Percentiles rank a stretch among this genome's conserved stretches.
Evolutionary conservation across 2,888 invertebrate species (phyloP).

Genomic region (Drosophila setosimentum): DNA sequence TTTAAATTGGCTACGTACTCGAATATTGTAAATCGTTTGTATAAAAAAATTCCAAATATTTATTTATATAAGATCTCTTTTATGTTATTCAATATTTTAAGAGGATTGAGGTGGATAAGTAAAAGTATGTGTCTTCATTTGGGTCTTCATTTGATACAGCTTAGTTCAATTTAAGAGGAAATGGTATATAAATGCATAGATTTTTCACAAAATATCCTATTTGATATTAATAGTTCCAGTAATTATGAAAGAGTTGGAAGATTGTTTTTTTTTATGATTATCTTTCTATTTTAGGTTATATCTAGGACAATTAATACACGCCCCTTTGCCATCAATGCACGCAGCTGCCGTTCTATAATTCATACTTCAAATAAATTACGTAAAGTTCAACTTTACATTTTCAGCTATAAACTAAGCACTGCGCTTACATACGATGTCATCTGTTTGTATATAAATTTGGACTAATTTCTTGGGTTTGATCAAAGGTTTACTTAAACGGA

Average conservation of each 20-base stretch:
- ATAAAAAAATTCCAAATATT: constrained; percentile 45
- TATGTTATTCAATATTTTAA: constrained; percentile 10
- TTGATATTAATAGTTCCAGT: neutral
- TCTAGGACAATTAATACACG: neutral
- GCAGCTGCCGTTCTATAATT: neutral
- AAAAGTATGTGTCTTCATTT: neutral
- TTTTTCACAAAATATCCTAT: constrained; percentile 19
- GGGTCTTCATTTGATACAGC: neutral
- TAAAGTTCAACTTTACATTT: constrained; percentile 7
- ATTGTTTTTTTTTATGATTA: constrained; percentile 6
- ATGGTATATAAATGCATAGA: constrained; percentile 36
- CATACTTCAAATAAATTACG: neutral
- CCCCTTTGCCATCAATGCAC: constrained; percentile 7
- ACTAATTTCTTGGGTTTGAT: constrained; percentile 26
- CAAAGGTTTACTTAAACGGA: constrained; percentile 19
- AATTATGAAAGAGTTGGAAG: constrained; percentile 3
- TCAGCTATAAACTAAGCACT: constrained; percentile 23
- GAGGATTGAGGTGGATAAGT: constrained; percentile 17
- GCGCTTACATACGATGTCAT: constrained; percentile 9
- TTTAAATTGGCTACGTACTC: neutral
- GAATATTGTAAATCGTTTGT: constrained; percentile 30
- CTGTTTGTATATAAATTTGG: constrained; percentile 19
- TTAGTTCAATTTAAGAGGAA: constrained; percentile 15
- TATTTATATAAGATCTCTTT: constrained; percentile 45
- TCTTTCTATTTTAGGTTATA: neutral